phyloP scores from a whole-genome alignment of 2,797 vertebrate species.

The Antrozous pallidus region DNA sequence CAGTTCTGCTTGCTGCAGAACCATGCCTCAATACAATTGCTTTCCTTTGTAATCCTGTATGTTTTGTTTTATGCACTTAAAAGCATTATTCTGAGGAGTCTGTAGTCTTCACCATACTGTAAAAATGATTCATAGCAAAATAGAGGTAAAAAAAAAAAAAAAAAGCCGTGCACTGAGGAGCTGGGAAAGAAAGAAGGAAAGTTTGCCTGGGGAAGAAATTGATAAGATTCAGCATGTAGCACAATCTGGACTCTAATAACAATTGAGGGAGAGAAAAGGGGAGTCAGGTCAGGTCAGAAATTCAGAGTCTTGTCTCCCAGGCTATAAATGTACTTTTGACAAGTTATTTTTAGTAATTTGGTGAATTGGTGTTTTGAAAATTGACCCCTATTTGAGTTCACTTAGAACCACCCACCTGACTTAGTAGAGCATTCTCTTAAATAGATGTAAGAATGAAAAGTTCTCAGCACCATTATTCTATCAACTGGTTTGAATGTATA shows the following conservation, averaged over 20 bases:
- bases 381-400: not conserved
- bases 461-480: not conserved
- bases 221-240: not conserved
- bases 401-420: not conserved
- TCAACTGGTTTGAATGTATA: not conserved
- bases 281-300: not conserved
- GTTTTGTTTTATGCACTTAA: constrained; percentile 5
- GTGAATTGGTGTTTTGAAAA: constrained; percentile 12
- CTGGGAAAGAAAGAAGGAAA: not conserved
- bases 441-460: not conserved
- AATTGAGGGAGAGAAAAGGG: not conserved
- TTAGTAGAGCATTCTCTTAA: not conserved
- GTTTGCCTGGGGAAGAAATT: not conserved
- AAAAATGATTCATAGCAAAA: not conserved
- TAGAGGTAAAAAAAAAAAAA: not conserved
- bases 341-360: constrained; percentile 2
- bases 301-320: not conserved
- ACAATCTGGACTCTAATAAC: not conserved
- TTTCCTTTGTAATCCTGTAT: not conserved
- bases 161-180: not conserved
- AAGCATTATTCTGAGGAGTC: not conserved
- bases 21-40: not conserved
- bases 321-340: not conserved
- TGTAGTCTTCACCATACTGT: not conserved
- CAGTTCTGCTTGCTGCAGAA: not conserved